Conservation (phyloP, 1,140 invertebrate species). For the Magallana gigas region DNA sequence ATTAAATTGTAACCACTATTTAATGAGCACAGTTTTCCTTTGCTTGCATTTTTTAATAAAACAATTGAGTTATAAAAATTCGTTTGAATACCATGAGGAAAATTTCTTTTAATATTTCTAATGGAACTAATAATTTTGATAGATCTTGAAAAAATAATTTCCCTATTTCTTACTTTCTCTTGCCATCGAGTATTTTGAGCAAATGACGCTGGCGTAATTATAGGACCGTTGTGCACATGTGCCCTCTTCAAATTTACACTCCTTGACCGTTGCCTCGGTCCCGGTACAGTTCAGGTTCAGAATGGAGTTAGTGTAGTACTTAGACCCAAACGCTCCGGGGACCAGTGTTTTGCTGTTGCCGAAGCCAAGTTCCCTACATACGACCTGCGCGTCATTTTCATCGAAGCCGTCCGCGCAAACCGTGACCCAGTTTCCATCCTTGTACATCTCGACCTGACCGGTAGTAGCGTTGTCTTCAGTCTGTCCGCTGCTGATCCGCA, state of each 20-base stretch:
- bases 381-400: conserved; percentile 66
- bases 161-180: conserved; percentile 44
- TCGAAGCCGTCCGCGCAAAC: conserved; percentile 74
- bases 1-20: no score
- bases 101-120: no score
- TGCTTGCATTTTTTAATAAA: no score
- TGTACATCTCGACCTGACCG: conserved; percentile 63
- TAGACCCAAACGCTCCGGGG: conserved; percentile 63
- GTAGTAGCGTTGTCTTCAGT: conserved; percentile 62
- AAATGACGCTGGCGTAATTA: conserved; percentile 66
- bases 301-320: conserved; percentile 63
- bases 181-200: conserved; percentile 63
- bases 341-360: conserved; percentile 62
- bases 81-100: no score
- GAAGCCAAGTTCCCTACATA: conserved; percentile 76
- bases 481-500: conserved; percentile 63
- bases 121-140: no score
- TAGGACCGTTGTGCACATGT: conserved; percentile 59
- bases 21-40: no score
- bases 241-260: conserved; percentile 61
- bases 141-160: no score
- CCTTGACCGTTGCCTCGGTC: conserved; percentile 54
- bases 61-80: no score
- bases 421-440: conserved; percentile 65
- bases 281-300: conserved; percentile 64